Conservation (phyloP, 1,140 invertebrate genomes). For the Zophobas atratus region DNA sequence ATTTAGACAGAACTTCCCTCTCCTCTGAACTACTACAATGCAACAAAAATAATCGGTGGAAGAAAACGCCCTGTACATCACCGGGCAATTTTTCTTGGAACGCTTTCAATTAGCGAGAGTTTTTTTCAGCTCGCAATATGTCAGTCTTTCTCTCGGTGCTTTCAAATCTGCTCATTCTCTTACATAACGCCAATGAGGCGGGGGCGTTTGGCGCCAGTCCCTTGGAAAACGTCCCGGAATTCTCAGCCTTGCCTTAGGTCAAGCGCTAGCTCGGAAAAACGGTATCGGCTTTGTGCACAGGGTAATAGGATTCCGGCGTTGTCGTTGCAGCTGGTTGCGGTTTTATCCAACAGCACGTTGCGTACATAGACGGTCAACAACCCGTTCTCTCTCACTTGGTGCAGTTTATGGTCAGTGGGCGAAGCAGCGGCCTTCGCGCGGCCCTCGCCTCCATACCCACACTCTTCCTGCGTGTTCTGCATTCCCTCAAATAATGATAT, state of each 20-base stretch:
- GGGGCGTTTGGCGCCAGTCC: background rate
- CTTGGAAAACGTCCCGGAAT: background rate
- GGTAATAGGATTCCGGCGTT: slow-evolving; percentile 7
- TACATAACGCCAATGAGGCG: background rate
- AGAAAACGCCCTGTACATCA: too few relatives aligned
- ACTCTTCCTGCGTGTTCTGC: slow-evolving; percentile 47
- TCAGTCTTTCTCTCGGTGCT: too few relatives aligned
- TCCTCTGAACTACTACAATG: too few relatives aligned
- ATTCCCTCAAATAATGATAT: slow-evolving; percentile 21
- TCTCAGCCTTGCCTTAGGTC: background rate
- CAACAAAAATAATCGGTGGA: too few relatives aligned
- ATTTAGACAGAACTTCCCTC: too few relatives aligned
- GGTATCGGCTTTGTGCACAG: background rate
- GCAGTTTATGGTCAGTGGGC: slow-evolving; percentile 51
- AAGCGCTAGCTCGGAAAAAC: background rate
- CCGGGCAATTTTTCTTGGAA: too few relatives aligned
- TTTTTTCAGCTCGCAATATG: too few relatives aligned
- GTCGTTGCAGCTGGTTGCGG: slow-evolving; percentile 1
- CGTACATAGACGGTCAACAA: slow-evolving; percentile 50
- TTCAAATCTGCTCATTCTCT: too few relatives aligned
- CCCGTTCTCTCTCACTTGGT: slow-evolving; percentile 24
- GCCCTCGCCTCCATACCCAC: slow-evolving; percentile 46
- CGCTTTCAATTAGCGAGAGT: too few relatives aligned
- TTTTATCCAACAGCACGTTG: slow-evolving; percentile 10
- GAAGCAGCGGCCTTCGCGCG: slow-evolving; percentile 50